Conservation (phyloP, 2,797 vertebrate species). For the Sphenodon punctatus region DNA sequence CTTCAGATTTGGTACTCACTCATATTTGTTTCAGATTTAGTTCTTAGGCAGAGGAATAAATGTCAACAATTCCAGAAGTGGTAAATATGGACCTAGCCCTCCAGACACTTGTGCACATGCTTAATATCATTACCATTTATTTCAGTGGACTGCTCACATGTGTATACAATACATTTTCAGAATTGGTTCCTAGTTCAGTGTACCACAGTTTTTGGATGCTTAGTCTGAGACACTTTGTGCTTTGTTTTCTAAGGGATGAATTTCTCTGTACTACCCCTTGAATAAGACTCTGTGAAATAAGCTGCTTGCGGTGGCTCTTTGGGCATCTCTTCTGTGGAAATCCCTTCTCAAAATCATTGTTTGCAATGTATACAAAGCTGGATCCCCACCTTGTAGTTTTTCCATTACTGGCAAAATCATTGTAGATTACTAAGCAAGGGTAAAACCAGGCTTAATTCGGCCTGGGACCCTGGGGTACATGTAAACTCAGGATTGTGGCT, state of each 20-base stretch:
- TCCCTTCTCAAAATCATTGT: neutral
- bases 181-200: neutral
- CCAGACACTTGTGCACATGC: no score
- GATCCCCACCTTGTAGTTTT: neutral
- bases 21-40: no score
- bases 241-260: neutral
- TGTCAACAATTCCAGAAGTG: no score
- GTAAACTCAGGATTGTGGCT: no score
- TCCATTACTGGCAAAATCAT: neutral
- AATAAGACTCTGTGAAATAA: neutral
- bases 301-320: neutral
- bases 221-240: neutral
- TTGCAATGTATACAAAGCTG: neutral
- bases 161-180: fast-evolving
- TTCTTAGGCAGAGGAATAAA: neutral
- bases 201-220: neutral
- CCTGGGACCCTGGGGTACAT: no score
- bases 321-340: neutral
- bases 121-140: no score
- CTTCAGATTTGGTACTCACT: no score
- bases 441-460: no score
- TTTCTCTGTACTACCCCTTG: neutral
- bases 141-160: no score
- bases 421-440: neutral
- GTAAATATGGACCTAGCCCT: no score